These are phyloP conservation scores for Apostichopus californicus DNA, from an alignment of 35 echinoderm and acorn worm species.

Conservation along the genomic window DNA sequence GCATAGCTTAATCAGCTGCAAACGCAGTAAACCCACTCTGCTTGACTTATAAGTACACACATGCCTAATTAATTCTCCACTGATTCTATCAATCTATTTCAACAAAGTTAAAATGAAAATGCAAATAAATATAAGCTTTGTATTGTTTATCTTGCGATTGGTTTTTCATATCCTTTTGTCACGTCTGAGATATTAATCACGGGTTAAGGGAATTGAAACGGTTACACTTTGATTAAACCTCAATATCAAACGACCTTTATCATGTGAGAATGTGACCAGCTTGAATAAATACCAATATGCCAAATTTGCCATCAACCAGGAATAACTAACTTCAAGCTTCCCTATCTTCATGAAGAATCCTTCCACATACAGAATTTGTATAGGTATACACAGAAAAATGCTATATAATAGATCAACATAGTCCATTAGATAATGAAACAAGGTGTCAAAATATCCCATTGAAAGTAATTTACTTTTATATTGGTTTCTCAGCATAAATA, in stretches of 20 bases:
- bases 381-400: no score
- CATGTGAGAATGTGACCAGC: not conserved
- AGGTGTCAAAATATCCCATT: no score
- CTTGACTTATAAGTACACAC: not conserved
- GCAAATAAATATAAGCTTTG: not conserved
- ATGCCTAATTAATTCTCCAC: not conserved
- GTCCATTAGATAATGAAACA: no score
- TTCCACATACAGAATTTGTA: no score
- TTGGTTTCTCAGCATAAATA: no score
- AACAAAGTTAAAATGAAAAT: not conserved
- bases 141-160: not conserved
- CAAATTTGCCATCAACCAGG: not conserved
- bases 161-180: not conserved
- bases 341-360: no score
- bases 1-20: not conserved
- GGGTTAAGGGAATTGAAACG: not conserved
- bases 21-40: not conserved
- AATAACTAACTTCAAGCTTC: no score
- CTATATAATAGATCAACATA: no score
- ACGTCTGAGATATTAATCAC: not conserved
- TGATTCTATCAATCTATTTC: not conserved
- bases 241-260: not conserved
- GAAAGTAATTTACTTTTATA: no score
- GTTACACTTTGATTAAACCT: not conserved
- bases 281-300: not conserved